Evolutionary conservation across 1,140 invertebrate genomes (phyloP), one percentile per base, ranked within the genome.

Genomic region (Caerostris extrusa): DNA sequence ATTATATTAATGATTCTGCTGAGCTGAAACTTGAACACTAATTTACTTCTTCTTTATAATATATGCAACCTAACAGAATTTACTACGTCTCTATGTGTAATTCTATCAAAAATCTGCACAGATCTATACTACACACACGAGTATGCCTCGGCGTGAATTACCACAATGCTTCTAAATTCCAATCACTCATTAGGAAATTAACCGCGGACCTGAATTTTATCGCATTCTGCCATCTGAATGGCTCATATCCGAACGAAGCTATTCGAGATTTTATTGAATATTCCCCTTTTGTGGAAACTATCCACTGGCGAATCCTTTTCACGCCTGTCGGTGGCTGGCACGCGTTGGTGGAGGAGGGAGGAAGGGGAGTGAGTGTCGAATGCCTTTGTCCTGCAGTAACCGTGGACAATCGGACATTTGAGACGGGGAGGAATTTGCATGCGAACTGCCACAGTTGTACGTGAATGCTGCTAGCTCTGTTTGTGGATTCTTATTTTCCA

Each of bases 111-210:
- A 34, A 34, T 34, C 0, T 34, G 34, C 0, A 2, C 34, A 1
- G 34, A 34, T 34, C 34, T 2, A 34, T 34, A 34, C 34, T 34
- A 34, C 34, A n/a, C n/a, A 2, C 34, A 34, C 34, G 0, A 34
- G 34, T 34, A 34, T 34, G 34, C 34, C 0, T 34, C 34, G 34
- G 34, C 34, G 34, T 2, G 34, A 34, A 34, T 5, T n/a, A 67
- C 12, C 61, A 4, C 17, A n/a, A 17, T n/a, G 5, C n/a, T 3
- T 17, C 61, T 17, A 67, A n/a, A n/a, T n/a, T 17, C 61, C 14
- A 67, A 67, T n/a, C 17, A 67, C 17, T 67, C 61, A 67, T 67
- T 67, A 67, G 61, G n/a, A 67, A 67, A 67, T 67, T 67, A 67
- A n/a, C 61, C 17, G 14, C 8, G 10, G n/a, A 64, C n/a, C n/a